These are phyloP conservation scores for Ictalurus punctatus DNA, from an alignment of 2,113 vertebrate species.

Conservation along the genomic window DNA sequence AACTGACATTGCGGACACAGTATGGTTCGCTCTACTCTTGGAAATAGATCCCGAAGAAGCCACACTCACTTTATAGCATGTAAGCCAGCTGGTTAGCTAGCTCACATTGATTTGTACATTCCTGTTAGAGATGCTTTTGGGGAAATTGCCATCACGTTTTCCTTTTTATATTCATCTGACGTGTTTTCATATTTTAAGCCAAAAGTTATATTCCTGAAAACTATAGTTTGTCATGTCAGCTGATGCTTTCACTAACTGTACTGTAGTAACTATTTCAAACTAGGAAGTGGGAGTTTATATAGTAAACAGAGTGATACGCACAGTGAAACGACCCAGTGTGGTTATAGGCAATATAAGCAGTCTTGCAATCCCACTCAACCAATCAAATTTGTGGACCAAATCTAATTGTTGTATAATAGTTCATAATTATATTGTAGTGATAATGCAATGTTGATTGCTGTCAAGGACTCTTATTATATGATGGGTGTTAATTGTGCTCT, in stretches of 20 bases:
- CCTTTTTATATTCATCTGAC: no score
- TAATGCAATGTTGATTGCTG: neutral
- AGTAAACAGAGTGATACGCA: neutral
- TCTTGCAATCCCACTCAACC: neutral
- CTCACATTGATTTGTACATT: no score
- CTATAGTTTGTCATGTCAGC: no score
- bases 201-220: no score
- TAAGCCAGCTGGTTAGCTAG: no score
- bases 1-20: no score
- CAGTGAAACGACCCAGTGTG: neutral
- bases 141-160: no score
- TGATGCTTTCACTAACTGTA: neutral
- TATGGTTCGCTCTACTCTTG: no score
- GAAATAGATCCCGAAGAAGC: no score
- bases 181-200: no score
- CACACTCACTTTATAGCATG: no score
- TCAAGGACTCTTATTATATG: neutral
- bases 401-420: neutral
- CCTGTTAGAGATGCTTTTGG: no score
- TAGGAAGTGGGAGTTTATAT: neutral
- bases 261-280: neutral
- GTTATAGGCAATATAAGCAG: neutral
- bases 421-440: neutral
- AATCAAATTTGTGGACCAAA: neutral
- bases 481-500: neutral